Evolutionary conservation across 23 tunicate genomes (phyloP).

Genomic region (Oikopleura dioica): DNA sequence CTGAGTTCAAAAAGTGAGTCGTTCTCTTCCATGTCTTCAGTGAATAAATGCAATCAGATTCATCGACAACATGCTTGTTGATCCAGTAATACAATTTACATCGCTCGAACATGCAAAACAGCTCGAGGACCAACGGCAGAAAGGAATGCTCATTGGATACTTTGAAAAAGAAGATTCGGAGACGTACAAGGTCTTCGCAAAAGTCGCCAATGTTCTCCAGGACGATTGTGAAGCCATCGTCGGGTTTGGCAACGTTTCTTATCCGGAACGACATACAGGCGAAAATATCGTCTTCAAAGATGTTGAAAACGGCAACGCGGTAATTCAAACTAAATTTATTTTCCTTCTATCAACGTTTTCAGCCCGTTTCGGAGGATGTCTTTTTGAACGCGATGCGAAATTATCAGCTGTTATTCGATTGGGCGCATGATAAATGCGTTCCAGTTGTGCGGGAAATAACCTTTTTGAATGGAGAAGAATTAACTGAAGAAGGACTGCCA

Average conservation of each 20-base stretch:
- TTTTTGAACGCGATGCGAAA: background rate
- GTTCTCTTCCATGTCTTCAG: background rate
- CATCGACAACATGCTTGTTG: background rate
- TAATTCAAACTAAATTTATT: background rate
- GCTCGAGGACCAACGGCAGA: background rate
- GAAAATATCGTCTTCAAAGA: conserved; percentile 10
- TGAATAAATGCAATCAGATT: background rate
- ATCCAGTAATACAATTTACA: background rate
- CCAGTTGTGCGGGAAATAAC: background rate
- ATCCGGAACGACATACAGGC: background rate
- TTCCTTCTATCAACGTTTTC: background rate
- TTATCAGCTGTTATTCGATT: background rate
- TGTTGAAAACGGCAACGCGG: background rate
- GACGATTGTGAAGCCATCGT: background rate
- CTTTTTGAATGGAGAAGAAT: background rate
- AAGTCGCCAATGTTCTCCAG: background rate
- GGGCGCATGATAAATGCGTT: background rate
- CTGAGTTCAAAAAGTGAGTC: background rate
- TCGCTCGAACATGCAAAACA: background rate
- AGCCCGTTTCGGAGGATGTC: background rate
- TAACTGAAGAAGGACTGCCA: background rate
- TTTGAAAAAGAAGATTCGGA: background rate
- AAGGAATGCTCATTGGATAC: background rate
- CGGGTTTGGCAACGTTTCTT: background rate
- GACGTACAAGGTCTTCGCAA: background rate